A percentile compares a stretch with the other conserved stretches of the same genome.
These are phyloP conservation scores for Ctenopoma multispine DNA, from an alignment of 2,797 vertebrate genomes.

Conservation along the genomic window DNA sequence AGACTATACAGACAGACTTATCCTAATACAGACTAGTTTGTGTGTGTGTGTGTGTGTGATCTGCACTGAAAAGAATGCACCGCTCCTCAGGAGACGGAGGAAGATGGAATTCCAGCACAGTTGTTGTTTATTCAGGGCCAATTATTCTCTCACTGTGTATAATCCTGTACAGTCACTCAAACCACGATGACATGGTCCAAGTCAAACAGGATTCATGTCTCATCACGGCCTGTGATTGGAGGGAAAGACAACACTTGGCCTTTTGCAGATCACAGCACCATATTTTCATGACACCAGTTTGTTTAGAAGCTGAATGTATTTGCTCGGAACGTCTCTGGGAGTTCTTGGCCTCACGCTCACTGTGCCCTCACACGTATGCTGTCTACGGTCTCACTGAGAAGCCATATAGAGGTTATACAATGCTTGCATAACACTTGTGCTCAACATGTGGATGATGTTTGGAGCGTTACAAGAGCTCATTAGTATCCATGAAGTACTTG, in stretches of 20 bases:
- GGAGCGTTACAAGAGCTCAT: conserved; percentile 46
- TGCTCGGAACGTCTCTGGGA: neutral
- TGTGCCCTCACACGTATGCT: neutral
- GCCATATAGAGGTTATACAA: conserved; percentile 53
- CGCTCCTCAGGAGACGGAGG: conserved; percentile 31
- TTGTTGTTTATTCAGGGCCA: conserved; percentile 70
- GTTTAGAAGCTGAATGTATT: conserved; percentile 50
- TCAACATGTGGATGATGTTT: conserved; percentile 67
- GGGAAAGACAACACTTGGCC: conserved; percentile 48
- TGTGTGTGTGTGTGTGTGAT: conserved; percentile 23
- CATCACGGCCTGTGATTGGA: conserved; percentile 44
- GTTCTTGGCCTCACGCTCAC: neutral
- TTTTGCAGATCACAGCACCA: conserved; percentile 45
- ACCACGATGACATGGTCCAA: conserved; percentile 52
- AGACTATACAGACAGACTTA: no score
- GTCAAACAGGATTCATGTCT: conserved; percentile 65
- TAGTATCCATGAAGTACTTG: conserved; percentile 40
- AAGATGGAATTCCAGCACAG: conserved; percentile 58
- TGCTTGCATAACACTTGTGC: conserved; percentile 66
- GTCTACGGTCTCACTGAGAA: conserved; percentile 28
- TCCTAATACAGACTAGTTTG: neutral
- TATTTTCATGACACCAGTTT: conserved; percentile 55
- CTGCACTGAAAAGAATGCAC: conserved; percentile 54
- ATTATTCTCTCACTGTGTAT: conserved; percentile 62
- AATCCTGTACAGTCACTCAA: conserved; percentile 56